These are phyloP conservation scores for Dicycla oo DNA, from an alignment of 2,888 invertebrate genomes.

Conservation along the genomic window DNA sequence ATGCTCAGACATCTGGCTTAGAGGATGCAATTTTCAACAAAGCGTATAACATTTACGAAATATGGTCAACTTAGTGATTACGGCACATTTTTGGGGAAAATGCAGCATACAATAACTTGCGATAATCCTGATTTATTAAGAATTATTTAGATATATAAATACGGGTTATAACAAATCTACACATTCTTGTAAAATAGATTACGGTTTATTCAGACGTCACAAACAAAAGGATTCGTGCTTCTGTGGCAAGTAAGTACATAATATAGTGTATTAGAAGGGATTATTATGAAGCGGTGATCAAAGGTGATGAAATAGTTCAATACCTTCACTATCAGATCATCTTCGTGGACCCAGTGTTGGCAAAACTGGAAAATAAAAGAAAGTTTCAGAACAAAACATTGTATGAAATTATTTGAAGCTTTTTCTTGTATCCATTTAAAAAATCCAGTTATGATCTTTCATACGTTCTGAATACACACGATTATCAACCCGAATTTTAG, in stretches of 20 bases:
- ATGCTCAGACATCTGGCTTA: conserved; percentile 51
- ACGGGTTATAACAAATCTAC: conserved; percentile 31
- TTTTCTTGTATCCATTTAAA: neutral
- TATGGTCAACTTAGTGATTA: conserved; percentile 34
- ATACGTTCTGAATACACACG: too few species aligned
- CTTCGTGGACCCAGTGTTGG: conserved; percentile 71
- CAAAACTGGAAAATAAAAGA: conserved; percentile 80
- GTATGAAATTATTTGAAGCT: neutral
- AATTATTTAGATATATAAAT: conserved; percentile 33
- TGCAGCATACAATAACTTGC: conserved; percentile 33
- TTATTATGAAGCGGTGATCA: conserved; percentile 66
- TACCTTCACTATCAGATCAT: conserved; percentile 87
- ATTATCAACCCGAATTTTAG: neutral
- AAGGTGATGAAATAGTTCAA: conserved; percentile 61
- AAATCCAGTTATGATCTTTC: too few species aligned
- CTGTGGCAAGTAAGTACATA: conserved; percentile 18
- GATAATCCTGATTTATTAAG: conserved; percentile 40
- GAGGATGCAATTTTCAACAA: conserved; percentile 53
- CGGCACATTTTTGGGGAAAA: conserved; percentile 33
- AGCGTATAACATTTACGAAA: conserved; percentile 47
- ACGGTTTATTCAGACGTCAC: conserved; percentile 40
- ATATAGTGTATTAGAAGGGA: neutral
- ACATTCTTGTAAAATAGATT: conserved; percentile 18
- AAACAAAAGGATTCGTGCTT: conserved; percentile 52
- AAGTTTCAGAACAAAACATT: conserved; percentile 38